Base-by-base conservation (phyloP, 2,797 vertebrate genomes). In the Channa striata region DNA sequence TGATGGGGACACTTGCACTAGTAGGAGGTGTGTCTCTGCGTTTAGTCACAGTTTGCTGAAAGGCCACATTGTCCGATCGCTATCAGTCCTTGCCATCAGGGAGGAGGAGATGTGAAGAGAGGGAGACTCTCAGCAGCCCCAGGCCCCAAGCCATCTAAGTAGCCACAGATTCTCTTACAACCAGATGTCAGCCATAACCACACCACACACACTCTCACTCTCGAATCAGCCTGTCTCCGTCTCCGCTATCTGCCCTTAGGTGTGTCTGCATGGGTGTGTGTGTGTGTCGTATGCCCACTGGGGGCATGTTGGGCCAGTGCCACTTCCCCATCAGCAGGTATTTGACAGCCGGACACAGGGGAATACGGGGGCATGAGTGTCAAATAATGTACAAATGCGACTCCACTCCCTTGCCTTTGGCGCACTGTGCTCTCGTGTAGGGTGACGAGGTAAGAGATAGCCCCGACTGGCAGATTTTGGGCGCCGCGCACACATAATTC, bases 101-200 rank as follows among this genome's bases (percentile, higher is more conserved):
- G 67, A 68, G 56, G 59, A 50, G 65, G 79, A 73, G 81, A 65
- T 33, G 54, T 3, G 7, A 19, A 11, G n/a, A n/a, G 23, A n/a
- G 52, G 46, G 59, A 8, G 10, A 37, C 81, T 88, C 86, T 91
- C 87, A 88, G 81, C 85, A 89, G 80, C 77, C 78, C 56, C 69
- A 17, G 79, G 82, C 84, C 88, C 67, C 68, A 6, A 48, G 78
- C 80, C 70, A 62, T 80, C 82, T 67, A 80, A 86, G 80, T 78
- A 87, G 80, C 68, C 72, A 74, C 76, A 89, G 87, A 93, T 94
- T 91, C 70, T 89, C 88, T 94, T 94, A 88, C 94, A 87, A 80
- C 87, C 89, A 92, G 88, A 93, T 94, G 93, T 93, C 93, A 82
- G 76, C 68, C 80, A 86, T 52, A 87, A 83, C 61, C 82, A 57